A percentile compares a stretch with the other conserved stretches of the same genome.
Evolutionary conservation across 2,113 vertebrate genomes (phyloP).

Genomic region (Microcebus lehilahytsara): DNA sequence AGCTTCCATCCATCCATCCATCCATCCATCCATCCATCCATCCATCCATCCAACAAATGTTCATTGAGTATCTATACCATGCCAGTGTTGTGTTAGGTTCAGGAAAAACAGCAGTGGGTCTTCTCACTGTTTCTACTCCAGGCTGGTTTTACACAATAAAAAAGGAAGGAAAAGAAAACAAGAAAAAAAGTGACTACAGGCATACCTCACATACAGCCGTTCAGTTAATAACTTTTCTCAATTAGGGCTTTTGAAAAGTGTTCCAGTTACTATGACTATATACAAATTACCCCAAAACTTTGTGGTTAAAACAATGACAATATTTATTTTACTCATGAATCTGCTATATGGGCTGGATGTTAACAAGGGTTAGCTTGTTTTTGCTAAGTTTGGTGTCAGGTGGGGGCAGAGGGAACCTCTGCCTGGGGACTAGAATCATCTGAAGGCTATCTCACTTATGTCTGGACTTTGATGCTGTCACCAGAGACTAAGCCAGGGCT

Average conservation of each 20-base stretch:
- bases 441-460: neutral
- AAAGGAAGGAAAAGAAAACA: neutral
- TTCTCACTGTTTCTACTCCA: neutral
- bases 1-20: neutral
- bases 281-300: neutral
- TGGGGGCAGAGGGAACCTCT: neutral
- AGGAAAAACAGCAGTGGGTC: neutral
- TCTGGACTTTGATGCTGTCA: slow-evolving; percentile 10
- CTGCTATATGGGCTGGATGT: neutral
- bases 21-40: neutral
- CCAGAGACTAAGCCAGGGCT: neutral
- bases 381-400: neutral
- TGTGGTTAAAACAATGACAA: neutral
- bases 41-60: neutral
- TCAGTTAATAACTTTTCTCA: neutral
- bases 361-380: neutral
- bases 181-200: neutral
- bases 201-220: neutral
- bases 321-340: neutral
- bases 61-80: neutral
- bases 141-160: neutral
- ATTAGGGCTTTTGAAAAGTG: slow-evolving; percentile 6
- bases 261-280: neutral
- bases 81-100: neutral
- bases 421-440: neutral